These are phyloP conservation scores for Kryphioiulus occultus DNA, from an alignment of 2,888 invertebrate species.

Conservation along the genomic window DNA sequence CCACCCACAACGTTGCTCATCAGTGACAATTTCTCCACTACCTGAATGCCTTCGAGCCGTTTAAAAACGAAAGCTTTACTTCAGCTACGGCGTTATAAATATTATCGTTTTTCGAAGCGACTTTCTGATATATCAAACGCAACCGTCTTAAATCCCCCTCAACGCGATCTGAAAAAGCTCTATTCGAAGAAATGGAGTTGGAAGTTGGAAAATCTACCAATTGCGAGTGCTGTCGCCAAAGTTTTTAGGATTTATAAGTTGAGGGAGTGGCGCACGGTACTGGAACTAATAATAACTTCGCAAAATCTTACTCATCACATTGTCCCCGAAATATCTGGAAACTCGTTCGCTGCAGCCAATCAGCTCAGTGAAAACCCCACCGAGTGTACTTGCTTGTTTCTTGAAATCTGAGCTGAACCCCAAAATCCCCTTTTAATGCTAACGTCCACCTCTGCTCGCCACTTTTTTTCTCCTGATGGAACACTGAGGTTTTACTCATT, in stretches of 20 bases:
- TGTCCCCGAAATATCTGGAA: constrained; percentile 49
- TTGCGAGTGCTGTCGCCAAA: constrained; percentile 30
- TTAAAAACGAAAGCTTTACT: not conserved
- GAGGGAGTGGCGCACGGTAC: constrained; percentile 33
- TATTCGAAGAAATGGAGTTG: not conserved
- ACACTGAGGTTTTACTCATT: not conserved
- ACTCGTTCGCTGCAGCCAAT: constrained; percentile 30
- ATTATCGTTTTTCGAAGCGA: not conserved
- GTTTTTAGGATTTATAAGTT: constrained; percentile 7
- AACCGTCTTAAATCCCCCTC: not conserved
- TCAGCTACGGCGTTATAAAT: not conserved
- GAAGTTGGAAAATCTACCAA: constrained; percentile 16
- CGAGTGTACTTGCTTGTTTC: constrained; percentile 28
- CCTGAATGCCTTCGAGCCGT: not conserved
- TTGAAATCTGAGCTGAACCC: constrained; percentile 40
- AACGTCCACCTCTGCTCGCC: not conserved
- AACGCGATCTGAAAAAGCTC: not conserved
- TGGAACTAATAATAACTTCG: constrained; percentile 48
- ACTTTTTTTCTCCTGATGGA: not conserved
- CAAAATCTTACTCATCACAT: constrained; percentile 47
- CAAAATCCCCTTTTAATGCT: not conserved
- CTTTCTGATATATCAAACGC: not conserved
- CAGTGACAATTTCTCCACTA: not conserved
- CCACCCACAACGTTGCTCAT: not conserved
- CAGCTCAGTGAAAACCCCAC: constrained; percentile 7